Evolutionary conservation across 2,888 invertebrate genomes (phyloP), one percentile per base, ranked within the genome.

Genomic region (Drosophila pseudotakahashii): DNA sequence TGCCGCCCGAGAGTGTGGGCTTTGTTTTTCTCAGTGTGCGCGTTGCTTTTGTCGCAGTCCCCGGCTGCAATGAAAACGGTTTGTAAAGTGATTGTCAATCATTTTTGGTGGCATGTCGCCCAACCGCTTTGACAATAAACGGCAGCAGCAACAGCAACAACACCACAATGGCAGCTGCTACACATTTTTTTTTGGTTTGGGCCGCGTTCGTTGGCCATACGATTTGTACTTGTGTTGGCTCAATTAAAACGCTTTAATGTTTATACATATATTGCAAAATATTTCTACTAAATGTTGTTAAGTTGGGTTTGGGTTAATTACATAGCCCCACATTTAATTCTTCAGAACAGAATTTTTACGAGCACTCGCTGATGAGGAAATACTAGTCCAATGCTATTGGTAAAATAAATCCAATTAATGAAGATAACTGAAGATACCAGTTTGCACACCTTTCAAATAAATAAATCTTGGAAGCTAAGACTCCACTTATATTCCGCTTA

Each of bases 81-180:
- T 84, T 84, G 77, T 81, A 84, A 84, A 84, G 84, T 88, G 87
- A 84, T 84, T 84, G 84, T 84, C 84, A 84, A 84, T 84, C 87
- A 84, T 86, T 88, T 84, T 84, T 75, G 76, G 83, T 86, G 86
- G 87, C 88, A 86, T 83, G 88, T 86, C 84, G 83, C 75, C 71
- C 80, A 86, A 79, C 85, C 75, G 77, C 81, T 75, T 78, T 77
- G 76, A 81, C 82, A 80, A 85, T 81, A 75, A 78, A 45, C 62
- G 45, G 55, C 63, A 78, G 26, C 60, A 23, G 44, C 51, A 36
- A 7, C 52, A 45, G 37, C 63, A 62, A n/a, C 55, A 47, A 50
- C 53, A 37, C 37, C 54, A 76, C 63, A 75, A 69, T 73, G 44
- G 66, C 87, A 76, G 71, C 78, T 86, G 86, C 87, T 79, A 68